These are phyloP conservation scores for Monochamus saltuarius DNA, from an alignment of 1,140 invertebrate genomes.

Conservation along the genomic window DNA sequence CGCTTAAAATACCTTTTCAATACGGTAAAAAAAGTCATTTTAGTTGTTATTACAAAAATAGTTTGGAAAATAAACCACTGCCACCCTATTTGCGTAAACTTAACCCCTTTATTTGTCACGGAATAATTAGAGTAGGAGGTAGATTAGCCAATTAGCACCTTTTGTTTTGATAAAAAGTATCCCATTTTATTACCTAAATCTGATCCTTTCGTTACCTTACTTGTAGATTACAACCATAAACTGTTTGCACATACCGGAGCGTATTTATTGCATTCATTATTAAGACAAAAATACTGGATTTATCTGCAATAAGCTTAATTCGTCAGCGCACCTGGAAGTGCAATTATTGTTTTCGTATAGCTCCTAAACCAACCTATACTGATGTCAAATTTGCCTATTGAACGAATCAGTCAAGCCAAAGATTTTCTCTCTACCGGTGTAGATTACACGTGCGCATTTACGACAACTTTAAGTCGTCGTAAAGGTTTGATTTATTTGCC, in stretches of 20 bases:
- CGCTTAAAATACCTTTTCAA: no score
- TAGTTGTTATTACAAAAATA: no score
- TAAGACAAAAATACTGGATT: slow-evolving; percentile 8
- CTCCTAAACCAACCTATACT: background rate
- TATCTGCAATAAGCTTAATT: background rate
- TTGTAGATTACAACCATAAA: slow-evolving; percentile 5
- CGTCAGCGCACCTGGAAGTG: slow-evolving; percentile 2
- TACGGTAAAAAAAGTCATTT: no score
- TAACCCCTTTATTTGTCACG: no score
- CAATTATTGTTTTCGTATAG: background rate
- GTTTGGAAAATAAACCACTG: no score
- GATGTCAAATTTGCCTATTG: slow-evolving; percentile 7
- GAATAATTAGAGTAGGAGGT: no score
- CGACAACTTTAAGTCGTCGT: background rate
- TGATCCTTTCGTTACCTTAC: background rate
- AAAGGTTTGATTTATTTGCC: slow-evolving; percentile 19
- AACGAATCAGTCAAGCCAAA: slow-evolving; percentile 9
- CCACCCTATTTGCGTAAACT: no score
- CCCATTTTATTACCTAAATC: slow-evolving; percentile 7
- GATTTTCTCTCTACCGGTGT: slow-evolving; percentile 36
- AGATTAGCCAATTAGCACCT: no score
- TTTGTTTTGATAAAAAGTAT: background rate
- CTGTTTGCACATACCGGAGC: background rate
- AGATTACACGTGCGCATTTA: slow-evolving; percentile 43
- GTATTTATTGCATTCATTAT: background rate